Percentiles rank a stretch among this genome's conserved stretches.
phyloP scores from a whole-genome alignment of 1,140 invertebrate species.

The Danaus plexippus region DNA sequence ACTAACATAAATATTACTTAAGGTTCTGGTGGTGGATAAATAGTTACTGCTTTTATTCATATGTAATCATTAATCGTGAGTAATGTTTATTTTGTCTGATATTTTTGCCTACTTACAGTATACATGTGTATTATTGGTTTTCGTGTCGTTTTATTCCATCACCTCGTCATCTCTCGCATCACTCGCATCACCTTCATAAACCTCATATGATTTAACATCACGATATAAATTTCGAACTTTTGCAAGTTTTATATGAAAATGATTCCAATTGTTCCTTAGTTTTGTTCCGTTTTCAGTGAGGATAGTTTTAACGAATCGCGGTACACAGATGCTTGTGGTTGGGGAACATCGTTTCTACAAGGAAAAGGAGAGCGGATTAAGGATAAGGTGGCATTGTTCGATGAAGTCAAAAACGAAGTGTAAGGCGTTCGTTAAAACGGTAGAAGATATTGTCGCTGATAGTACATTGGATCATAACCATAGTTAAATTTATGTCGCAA shows the following conservation, averaged over 20 bases:
- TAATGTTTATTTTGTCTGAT: conserved; percentile 53
- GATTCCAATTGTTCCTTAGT: not conserved
- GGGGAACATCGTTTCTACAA: conserved; percentile 31
- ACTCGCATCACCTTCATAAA: not conserved
- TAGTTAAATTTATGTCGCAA: not conserved
- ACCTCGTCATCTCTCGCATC: not conserved
- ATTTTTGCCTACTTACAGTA: conserved; percentile 45
- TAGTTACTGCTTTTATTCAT: conserved; percentile 53
- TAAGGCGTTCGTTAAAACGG: conserved; percentile 28
- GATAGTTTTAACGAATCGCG: conserved; percentile 22
- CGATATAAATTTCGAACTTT: no score
- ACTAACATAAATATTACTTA: conserved; percentile 59
- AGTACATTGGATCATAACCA: conserved; percentile 12
- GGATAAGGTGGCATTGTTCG: conserved; percentile 32
- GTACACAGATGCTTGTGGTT: conserved; percentile 27
- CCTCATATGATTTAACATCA: not conserved
- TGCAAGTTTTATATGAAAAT: no score
- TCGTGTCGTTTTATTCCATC: conserved; percentile 40
- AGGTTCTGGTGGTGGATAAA: conserved; percentile 59
- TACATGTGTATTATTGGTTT: conserved; percentile 50
- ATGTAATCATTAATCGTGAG: conserved; percentile 51
- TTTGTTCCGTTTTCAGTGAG: conserved; percentile 23
- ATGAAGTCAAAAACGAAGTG: conserved; percentile 27
- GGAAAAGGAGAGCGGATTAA: conserved; percentile 15
- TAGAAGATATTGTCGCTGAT: conserved; percentile 11